Base-by-base conservation (phyloP, 1,140 invertebrate species). In the Mamestra configurata region DNA sequence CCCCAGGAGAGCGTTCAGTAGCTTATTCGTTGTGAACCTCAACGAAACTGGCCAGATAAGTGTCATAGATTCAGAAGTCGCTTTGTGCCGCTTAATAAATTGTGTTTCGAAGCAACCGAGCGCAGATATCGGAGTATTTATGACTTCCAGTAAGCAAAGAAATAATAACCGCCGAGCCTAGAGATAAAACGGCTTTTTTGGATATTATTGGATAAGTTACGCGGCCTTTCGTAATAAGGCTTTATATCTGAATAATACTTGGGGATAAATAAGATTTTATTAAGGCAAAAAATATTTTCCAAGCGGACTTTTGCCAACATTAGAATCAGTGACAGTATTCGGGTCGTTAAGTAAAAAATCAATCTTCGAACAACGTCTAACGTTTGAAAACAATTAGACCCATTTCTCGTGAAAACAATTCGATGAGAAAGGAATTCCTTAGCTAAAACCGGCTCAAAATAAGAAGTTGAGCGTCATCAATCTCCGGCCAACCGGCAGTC, bases 11-110 rank as follows among this genome's bases (percentile, higher is more conserved):
- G 66, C 81, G 55, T 78, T 83, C 78, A 78, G 68, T 77, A 37
- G 81, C 53, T 83, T 79, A 82, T 68, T 66, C 78, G 31, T 79
- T 79, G 57, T 53, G 53, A 73, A 79, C 57, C 78, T 53, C 78
- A 27, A 64, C n/a, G 35, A 40, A 66, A 64, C 46, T 79, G 70
- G 27, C 51, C 46, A 79, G 71, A 79, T 75, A 79, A 79, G 40
- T 66, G 43, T 18, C 61, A 77, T 66, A 57, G 71, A 73, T 73
- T 73, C 53, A 40, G 15, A 73, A 73, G n/a, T 73, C 71, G 31
- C 46, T 72, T 55, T 72, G 49, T 59, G 53, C 31, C 49, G 71
- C 71, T 71, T 71, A 71, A 71, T 71, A 71, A 71, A 71, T 71
- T 71, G 46, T 71, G 49, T 71, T 71, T 71, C 68, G 68, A 53